Evolutionary conservation across 2,113 vertebrate genomes (phyloP), one percentile per base, ranked within the genome.

Genomic region (Brachyhypopomus gauderio): DNA sequence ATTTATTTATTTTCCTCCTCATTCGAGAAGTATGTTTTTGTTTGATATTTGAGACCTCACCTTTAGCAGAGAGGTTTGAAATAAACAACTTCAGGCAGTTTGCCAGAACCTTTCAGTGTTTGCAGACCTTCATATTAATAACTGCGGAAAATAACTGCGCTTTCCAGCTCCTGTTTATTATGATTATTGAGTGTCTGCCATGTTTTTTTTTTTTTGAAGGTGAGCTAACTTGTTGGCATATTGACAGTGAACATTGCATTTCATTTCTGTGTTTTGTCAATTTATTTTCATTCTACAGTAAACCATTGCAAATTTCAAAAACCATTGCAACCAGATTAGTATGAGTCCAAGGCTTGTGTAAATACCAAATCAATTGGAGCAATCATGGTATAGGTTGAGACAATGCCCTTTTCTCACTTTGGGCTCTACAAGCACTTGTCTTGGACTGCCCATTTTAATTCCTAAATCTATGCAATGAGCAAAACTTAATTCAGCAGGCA

Each of bases 171-270:
- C 56, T 63, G 30, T 84, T 83, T 45, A 63, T 73, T 34, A 77
- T 12, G 23, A 48, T 84, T 60, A 86, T 78, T 59, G 82, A 81
- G 81, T 78, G 81, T 64, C 78, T 83, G 78, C 72, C 78, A 72
- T n/a, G 25, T 41, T 59, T 78, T 62, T 56, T 1, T 60, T 63
- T 23, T 52, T 41, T 52, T 60, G 66, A 72, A 69, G 19, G 17
- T 3, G n/a, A 36, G 41, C 67, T 70, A 83, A 78, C 48, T 45
- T 60, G 66, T 80, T 83, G 72, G 60, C 30, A 23, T 56, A 22
- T 82, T 63, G 71, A 41, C 74, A 48, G 14, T 0, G 7, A 66
- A 60, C 11, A 23, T 12, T 20, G 48, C 19, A 75, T 74, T 48
- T n/a, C 8, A 34, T 79, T 25, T 36, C 59, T 41, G 2, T 56